These are phyloP conservation scores for Meta bourneti DNA, from an alignment of 2,888 invertebrate genomes.

Conservation along the genomic window DNA sequence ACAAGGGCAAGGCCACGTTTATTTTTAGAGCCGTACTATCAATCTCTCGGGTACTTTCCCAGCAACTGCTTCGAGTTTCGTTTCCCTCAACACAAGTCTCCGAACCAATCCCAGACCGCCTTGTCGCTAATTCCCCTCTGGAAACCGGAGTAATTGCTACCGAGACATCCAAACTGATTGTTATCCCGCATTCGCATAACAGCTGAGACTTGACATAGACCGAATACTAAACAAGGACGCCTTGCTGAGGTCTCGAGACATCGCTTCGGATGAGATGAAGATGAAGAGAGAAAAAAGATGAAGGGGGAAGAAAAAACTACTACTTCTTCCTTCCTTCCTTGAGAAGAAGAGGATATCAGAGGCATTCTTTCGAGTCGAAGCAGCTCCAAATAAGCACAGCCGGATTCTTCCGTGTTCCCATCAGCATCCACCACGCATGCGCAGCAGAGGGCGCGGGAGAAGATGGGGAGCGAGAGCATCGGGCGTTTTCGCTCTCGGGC, in stretches of 20 bases:
- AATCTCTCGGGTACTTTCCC: neutral
- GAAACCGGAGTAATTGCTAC: no score
- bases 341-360: slow-evolving; percentile 64
- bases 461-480: slow-evolving; percentile 47
- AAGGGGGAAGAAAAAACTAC: slow-evolving; percentile 20
- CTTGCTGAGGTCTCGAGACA: slow-evolving; percentile 51
- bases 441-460: slow-evolving; percentile 47
- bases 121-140: no score
- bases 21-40: slow-evolving; percentile 38
- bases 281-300: neutral
- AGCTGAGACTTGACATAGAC: slow-evolving; percentile 48
- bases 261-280: neutral
- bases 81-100: no score
- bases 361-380: slow-evolving; percentile 67
- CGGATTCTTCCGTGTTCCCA: slow-evolving; percentile 66
- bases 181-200: slow-evolving; percentile 28
- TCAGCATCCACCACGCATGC: slow-evolving; percentile 45
- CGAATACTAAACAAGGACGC: slow-evolving; percentile 73
- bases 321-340: slow-evolving; percentile 25
- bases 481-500: slow-evolving; percentile 70
- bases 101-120: no score
- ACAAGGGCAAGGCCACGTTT: slow-evolving; percentile 46
- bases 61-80: no score
- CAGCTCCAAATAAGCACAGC: slow-evolving; percentile 76
- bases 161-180: slow-evolving; percentile 10